Percentiles rank a stretch among this genome's conserved stretches.
Conservation (phyloP, 2,113 vertebrate genomes). For the Ellobius talpinus region DNA sequence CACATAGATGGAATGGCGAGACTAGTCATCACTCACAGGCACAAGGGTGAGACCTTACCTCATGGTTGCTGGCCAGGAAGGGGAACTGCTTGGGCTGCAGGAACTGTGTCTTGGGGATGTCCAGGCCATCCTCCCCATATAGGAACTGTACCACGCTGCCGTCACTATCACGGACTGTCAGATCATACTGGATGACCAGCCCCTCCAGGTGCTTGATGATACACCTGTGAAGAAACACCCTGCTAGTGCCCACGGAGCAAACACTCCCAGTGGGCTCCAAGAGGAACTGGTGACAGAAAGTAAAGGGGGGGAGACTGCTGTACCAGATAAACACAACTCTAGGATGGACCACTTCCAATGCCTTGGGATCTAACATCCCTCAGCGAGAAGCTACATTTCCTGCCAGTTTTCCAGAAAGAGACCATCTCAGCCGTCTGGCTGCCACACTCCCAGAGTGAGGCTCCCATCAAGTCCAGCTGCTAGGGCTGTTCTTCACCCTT, state of each 20-base stretch:
- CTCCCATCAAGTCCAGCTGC: neutral
- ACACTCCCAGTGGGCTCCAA: neutral
- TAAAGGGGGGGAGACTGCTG: too few relatives aligned
- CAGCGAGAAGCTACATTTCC: neutral
- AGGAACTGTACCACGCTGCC: slow-evolving; percentile 98
- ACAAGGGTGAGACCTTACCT: slow-evolving; percentile 86
- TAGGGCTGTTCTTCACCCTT: neutral
- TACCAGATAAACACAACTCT: neutral
- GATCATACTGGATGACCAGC: slow-evolving; percentile 96
- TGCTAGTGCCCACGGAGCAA: fast-evolving
- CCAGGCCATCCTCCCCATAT: slow-evolving; percentile 97
- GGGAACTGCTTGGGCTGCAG: slow-evolving; percentile 94
- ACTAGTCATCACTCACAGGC: neutral
- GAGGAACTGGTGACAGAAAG: neutral
- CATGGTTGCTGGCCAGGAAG: slow-evolving; percentile 95
- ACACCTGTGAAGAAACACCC: slow-evolving; percentile 84
- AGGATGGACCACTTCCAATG: neutral
- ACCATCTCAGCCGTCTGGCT: neutral
- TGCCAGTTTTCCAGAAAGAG: neutral
- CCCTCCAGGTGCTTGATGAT: slow-evolving; percentile 98
- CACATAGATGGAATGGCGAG: too few relatives aligned
- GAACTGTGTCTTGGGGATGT: slow-evolving; percentile 97
- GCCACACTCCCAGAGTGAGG: neutral
- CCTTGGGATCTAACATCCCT: neutral
- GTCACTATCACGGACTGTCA: slow-evolving; percentile 96